phyloP scores from a whole-genome alignment of 2,888 invertebrate species.

The Dexiosoma caninum region DNA sequence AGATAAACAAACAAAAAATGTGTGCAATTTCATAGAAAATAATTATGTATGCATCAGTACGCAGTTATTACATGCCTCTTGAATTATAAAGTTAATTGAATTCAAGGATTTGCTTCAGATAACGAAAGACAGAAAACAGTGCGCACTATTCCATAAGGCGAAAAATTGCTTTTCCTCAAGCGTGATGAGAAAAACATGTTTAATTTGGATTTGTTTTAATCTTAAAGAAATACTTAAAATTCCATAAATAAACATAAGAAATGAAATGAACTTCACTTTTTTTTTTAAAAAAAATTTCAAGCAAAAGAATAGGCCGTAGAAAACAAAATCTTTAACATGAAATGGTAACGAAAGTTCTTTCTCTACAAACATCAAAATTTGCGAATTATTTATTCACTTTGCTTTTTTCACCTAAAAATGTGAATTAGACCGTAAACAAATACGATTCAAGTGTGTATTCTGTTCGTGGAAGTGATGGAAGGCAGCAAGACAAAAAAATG shows the following conservation, averaged over 20 bases:
- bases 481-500: conserved; percentile 15
- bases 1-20: no score
- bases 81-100: not conserved
- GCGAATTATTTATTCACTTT: conserved; percentile 2
- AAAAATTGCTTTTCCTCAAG: not conserved
- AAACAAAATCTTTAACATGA: not conserved
- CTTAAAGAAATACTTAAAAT: not conserved
- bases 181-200: not conserved
- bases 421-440: conserved; percentile 46
- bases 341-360: conserved; percentile 45
- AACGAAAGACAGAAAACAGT: conserved; percentile 10
- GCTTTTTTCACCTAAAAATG: conserved; percentile 47
- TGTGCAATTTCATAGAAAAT: not conserved
- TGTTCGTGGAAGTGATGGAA: not conserved
- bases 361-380: conserved; percentile 7
- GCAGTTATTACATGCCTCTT: not conserved
- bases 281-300: not conserved
- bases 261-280: no score
- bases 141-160: not conserved
- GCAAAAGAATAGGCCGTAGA: conserved; percentile 10
- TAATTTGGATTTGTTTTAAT: not conserved
- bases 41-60: not conserved
- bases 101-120: conserved; percentile 6
- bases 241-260: conserved; percentile 22
- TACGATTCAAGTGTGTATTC: conserved; percentile 17